phyloP scores from a whole-genome alignment of 2,797 vertebrate genomes.

The Eospalax fontanierii region DNA sequence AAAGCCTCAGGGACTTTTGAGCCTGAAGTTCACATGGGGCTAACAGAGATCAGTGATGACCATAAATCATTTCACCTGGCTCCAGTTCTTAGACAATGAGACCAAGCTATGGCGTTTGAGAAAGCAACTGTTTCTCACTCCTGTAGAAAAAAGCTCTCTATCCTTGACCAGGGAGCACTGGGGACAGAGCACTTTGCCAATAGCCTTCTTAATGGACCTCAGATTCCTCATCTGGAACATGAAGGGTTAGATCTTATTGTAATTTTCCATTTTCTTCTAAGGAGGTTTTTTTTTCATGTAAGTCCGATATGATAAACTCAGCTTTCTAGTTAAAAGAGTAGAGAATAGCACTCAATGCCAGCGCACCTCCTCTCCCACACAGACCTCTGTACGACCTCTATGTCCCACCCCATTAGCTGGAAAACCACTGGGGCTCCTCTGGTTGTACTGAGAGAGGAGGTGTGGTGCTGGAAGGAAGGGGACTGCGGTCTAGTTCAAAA shows the following conservation, averaged over 20 bases:
- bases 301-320: background rate
- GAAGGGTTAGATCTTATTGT: background rate
- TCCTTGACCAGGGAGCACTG: background rate
- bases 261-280: background rate
- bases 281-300: background rate
- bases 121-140: background rate
- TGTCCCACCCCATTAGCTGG: background rate
- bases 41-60: background rate
- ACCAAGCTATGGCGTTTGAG: background rate
- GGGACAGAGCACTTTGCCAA: background rate
- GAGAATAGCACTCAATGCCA: background rate
- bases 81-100: background rate
- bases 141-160: no score
- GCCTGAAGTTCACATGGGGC: background rate
- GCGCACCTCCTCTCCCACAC: background rate
- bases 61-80: background rate
- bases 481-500: background rate
- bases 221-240: background rate
- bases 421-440: background rate
- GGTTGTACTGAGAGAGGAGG: no score
- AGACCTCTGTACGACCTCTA: background rate
- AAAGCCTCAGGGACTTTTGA: background rate
- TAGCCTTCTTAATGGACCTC: background rate
- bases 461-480: background rate
- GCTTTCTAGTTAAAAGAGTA: background rate